Evolutionary conservation across 2,113 vertebrate species (phyloP), one percentile per base, ranked within the genome.

Genomic region (Phrynosoma platyrhinos): DNA sequence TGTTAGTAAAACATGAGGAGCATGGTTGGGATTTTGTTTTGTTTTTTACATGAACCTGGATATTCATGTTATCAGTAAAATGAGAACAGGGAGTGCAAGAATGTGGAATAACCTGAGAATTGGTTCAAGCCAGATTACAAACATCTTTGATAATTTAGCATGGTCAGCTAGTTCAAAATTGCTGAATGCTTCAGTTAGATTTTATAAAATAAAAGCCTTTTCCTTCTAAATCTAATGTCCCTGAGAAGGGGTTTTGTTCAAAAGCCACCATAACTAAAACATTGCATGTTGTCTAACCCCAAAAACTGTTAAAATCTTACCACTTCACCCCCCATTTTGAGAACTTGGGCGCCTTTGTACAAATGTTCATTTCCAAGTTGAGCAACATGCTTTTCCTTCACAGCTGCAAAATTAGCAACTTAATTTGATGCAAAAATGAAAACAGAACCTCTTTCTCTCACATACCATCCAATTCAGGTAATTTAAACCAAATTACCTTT

Each of bases 61-160:
- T 0, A 1, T 3, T 2, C 32, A 25, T 75, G 84, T 83, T 74
- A 42, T 62, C 86, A 85, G 47, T 78, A 72, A 83, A 90, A 86
- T 52, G 8, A 0, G 7, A 36, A 6, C 0, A 64, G 16, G 36
- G 32, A 69, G 55, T 6, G 62, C 30, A 42, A 20, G 32, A 68
- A 84, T 62, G 79, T 69, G n/a, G 9, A 91, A n/a, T 1, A 21
- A 68, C 84, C 90, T 14, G 0, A 55, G 72, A 64, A 76, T 76
- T 64, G 71, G 69, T 87, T 47, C 53, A 47, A 42, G 53, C 32
- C 32, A 75, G 79, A 64, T 66, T 82, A 66, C 64, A 32, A 55
- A 32, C 72, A 32, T 62, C 62, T 64, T 74, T 75, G 74, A 75
- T 25, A 76, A 20, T 30, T 64, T 52, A 76, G 86, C 47, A 40